Conservation (phyloP, 2,797 vertebrate species). For the Tadarida brasiliensis region DNA sequence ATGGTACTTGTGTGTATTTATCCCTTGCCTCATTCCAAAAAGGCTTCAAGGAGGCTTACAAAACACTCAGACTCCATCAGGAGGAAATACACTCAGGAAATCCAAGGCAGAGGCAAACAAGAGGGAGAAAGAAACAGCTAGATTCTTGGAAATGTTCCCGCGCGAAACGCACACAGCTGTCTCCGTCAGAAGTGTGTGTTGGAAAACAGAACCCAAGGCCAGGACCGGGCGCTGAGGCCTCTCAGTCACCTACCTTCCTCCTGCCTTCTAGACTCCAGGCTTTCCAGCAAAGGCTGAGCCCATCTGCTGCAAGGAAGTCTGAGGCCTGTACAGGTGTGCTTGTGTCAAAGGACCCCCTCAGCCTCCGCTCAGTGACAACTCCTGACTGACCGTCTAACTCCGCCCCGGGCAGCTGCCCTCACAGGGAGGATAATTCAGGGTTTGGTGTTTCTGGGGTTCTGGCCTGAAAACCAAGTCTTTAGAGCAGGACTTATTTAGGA, state of each 20-base stretch:
- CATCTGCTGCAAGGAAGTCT: background rate
- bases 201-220: background rate
- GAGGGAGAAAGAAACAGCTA: background rate
- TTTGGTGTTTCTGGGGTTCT: background rate
- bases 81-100: background rate
- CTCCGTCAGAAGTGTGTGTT: background rate
- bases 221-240: no score
- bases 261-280: background rate
- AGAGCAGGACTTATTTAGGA: background rate
- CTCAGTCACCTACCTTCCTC: background rate
- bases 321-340: background rate
- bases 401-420: background rate
- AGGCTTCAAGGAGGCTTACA: background rate
- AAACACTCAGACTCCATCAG: background rate
- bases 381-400: background rate
- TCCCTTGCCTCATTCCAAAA: conserved; percentile 36
- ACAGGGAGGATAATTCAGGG: background rate
- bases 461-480: background rate
- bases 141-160: background rate
- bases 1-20: conserved; percentile 45
- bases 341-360: background rate
- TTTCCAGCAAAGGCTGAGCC: no score
- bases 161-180: background rate
- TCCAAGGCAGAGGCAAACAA: background rate
- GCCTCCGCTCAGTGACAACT: fast-evolving